phyloP scores from a whole-genome alignment of 2,113 vertebrate genomes.

The Tenrec ecaudatus region DNA sequence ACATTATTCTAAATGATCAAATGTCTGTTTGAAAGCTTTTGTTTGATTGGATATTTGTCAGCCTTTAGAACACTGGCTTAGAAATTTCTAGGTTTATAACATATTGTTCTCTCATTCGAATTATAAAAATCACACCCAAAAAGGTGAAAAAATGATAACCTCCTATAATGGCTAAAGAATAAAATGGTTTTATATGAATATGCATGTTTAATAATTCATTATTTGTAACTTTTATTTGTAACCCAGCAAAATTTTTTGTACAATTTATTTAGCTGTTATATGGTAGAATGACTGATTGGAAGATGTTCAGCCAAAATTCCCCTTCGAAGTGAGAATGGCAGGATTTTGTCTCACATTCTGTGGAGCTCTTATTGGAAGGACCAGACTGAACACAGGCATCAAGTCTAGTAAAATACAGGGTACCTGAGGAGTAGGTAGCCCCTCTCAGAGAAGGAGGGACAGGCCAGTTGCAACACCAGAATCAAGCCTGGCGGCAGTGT shows the following conservation, averaged over 20 bases:
- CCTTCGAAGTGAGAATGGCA: no score
- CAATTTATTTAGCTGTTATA: not conserved
- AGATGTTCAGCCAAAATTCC: no score
- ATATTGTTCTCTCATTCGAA: not conserved
- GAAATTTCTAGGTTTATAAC: not conserved
- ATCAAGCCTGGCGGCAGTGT: no score
- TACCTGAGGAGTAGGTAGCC: not conserved
- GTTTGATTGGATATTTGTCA: slow-evolving; percentile 3
- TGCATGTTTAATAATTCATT: not conserved
- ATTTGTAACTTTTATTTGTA: not conserved
- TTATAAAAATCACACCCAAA: not conserved
- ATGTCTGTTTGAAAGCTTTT: slow-evolving; percentile 50
- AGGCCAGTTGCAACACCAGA: no score
- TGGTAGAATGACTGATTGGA: not conserved
- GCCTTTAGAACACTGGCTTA: not conserved
- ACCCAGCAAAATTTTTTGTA: not conserved
- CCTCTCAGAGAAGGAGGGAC: not conserved
- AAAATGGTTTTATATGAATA: not conserved
- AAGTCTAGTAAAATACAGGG: not conserved
- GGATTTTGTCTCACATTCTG: no score
- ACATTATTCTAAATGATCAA: slow-evolving; percentile 68
- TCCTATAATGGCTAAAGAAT: not conserved
- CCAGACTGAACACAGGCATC: not conserved
- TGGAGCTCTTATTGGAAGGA: not conserved
- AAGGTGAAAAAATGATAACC: not conserved